These are phyloP conservation scores for Stylophora pistillata DNA, from an alignment of 64 coral and sea anemone species.

Conservation along the genomic window DNA sequence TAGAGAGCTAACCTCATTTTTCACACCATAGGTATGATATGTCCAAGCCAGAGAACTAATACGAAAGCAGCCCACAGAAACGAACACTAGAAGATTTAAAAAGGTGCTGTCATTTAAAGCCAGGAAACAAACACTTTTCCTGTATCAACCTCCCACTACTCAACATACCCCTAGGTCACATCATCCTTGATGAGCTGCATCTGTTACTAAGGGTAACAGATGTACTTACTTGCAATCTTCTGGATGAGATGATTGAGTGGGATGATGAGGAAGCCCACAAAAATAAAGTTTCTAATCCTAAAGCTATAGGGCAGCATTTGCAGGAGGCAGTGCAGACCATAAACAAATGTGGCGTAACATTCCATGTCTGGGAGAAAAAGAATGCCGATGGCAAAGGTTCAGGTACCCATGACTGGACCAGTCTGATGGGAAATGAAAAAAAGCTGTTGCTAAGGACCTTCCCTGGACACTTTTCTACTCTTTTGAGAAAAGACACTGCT, in stretches of 20 bases:
- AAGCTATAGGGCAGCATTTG: background rate
- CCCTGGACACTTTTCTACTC: background rate
- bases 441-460: background rate
- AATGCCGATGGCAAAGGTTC: slow-evolving; percentile 6
- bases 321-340: background rate
- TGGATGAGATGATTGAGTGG: slow-evolving; percentile 55
- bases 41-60: slow-evolving; percentile 1
- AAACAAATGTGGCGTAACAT: slow-evolving; percentile 12
- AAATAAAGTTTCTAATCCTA: slow-evolving; percentile 4
- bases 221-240: slow-evolving; percentile 45
- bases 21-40: background rate
- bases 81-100: background rate
- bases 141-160: slow-evolving; percentile 30
- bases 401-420: background rate
- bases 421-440: background rate
- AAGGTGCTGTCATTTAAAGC: slow-evolving; percentile 1
- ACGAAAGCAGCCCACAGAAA: slow-evolving; percentile 3
- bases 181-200: slow-evolving; percentile 63
- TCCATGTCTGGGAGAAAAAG: slow-evolving; percentile 22
- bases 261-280: slow-evolving; percentile 52
- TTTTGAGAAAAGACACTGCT: background rate
- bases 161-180: slow-evolving; percentile 54
- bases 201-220: slow-evolving; percentile 59
- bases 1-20: background rate
- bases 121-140: background rate